A percentile compares a stretch with the other conserved stretches of the same genome.
These are phyloP conservation scores for Lagocephalus sceleratus DNA, from an alignment of 2,797 vertebrate genomes.

Conservation along the genomic window DNA sequence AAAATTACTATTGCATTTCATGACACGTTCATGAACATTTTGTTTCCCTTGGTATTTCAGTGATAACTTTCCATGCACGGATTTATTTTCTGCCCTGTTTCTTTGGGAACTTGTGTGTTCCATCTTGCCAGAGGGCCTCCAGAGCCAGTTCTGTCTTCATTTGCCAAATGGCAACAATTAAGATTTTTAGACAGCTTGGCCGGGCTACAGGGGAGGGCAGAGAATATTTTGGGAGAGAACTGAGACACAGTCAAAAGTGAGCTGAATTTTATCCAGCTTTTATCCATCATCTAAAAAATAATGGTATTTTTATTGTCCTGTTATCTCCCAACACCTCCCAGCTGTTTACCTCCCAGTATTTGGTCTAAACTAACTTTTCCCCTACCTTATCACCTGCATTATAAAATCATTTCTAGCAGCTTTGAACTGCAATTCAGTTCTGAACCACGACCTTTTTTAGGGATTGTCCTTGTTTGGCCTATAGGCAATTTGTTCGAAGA, in stretches of 20 bases:
- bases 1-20: conserved; percentile 4
- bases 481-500: too few relatives aligned
- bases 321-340: too few relatives aligned
- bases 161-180: conserved; percentile 57
- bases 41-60: conserved; percentile 27
- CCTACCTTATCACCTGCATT: too few relatives aligned
- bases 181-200: conserved; percentile 42
- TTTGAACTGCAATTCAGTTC: too few relatives aligned
- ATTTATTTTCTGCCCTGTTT: conserved; percentile 44
- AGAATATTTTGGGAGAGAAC: conserved; percentile 50
- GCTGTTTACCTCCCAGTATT: too few relatives aligned
- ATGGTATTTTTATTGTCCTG: too few relatives aligned
- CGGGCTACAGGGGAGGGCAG: conserved; percentile 8
- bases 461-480: too few relatives aligned
- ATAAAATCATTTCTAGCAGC: too few relatives aligned
- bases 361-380: too few relatives aligned
- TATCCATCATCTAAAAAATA: conserved; percentile 1
- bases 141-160: conserved; percentile 46
- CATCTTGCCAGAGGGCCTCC: conserved; percentile 41
- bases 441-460: too few relatives aligned
- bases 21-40: conserved; percentile 15
- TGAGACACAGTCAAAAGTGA: conserved; percentile 36
- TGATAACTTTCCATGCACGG: conserved; percentile 19
- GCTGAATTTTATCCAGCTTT: conserved; percentile 33
- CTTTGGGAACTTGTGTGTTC: conserved; percentile 34